These are phyloP conservation scores for Palythoa caribaeorum DNA, from an alignment of 92 coral and sea anemone genomes.

Conservation along the genomic window DNA sequence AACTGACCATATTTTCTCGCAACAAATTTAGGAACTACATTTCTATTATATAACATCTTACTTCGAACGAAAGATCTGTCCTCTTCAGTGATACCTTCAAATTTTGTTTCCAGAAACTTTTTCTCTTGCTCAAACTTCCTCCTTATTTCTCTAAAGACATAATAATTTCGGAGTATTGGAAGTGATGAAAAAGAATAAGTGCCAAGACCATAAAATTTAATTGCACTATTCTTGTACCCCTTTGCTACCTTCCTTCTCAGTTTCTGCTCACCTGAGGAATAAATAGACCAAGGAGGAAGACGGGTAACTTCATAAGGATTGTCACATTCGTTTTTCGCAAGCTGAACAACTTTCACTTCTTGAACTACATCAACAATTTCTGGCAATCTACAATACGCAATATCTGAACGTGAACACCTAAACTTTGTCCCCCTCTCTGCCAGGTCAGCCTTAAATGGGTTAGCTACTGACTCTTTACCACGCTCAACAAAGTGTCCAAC, in stretches of 20 bases:
- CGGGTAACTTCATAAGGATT: conserved; percentile 20
- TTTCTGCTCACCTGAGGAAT: conserved; percentile 22
- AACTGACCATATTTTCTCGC: conserved; percentile 38
- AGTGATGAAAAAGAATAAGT: not conserved
- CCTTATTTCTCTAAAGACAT: conserved; percentile 31
- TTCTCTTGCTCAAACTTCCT: conserved; percentile 31
- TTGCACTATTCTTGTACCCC: conserved; percentile 14
- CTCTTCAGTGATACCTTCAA: conserved; percentile 24
- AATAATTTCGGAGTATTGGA: not conserved
- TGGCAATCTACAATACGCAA: conserved; percentile 26
- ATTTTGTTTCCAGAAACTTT: conserved; percentile 29
- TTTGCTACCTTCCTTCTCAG: conserved; percentile 2
- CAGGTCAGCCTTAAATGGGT: conserved; percentile 17
- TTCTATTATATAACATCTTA: conserved; percentile 24
- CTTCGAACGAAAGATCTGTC: not conserved
- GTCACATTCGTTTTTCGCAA: conserved; percentile 26
- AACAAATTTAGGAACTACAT: not conserved
- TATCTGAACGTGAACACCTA: conserved; percentile 39
- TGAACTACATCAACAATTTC: conserved; percentile 21
- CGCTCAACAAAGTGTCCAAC: conserved; percentile 24
- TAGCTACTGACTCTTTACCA: not conserved
- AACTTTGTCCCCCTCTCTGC: conserved; percentile 37
- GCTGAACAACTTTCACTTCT: conserved; percentile 25
- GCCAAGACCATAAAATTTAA: conserved; percentile 39
- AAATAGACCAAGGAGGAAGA: conserved; percentile 50